These are phyloP conservation scores for Cavia porcellus DNA, from an alignment of 2,113 vertebrate genomes.

Conservation along the genomic window DNA sequence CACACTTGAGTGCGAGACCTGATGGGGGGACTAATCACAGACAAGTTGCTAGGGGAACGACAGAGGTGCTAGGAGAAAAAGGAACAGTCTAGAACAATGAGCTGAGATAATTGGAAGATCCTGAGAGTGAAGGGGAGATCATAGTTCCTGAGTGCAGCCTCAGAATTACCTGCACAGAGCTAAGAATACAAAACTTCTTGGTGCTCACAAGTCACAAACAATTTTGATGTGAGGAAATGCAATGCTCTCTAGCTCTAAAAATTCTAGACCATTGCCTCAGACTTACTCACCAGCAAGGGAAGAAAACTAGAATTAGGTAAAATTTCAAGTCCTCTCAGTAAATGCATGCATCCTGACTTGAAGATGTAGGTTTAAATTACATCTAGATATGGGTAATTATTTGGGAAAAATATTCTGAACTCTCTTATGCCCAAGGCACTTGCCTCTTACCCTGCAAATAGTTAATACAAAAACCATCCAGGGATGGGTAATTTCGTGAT, in stretches of 20 bases:
- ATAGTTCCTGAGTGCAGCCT: fast-evolving
- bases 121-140: background rate
- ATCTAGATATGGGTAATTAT: background rate
- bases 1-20: background rate
- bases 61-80: background rate
- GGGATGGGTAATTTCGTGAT: background rate
- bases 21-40: background rate
- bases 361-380: background rate
- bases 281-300: background rate
- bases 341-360: background rate
- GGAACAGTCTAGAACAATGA: background rate
- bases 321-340: background rate
- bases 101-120: background rate
- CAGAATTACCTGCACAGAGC: background rate
- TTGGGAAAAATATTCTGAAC: background rate
- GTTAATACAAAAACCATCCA: background rate
- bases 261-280: background rate
- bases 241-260: background rate
- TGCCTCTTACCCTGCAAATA: background rate
- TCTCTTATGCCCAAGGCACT: background rate
- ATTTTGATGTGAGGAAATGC: background rate
- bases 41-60: background rate
- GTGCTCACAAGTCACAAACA: background rate
- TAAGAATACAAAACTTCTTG: background rate
- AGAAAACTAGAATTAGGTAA: background rate